These are phyloP conservation scores for Oscheius sp. DNA, from an alignment of 2,888 invertebrate genomes.

Conservation along the genomic window DNA sequence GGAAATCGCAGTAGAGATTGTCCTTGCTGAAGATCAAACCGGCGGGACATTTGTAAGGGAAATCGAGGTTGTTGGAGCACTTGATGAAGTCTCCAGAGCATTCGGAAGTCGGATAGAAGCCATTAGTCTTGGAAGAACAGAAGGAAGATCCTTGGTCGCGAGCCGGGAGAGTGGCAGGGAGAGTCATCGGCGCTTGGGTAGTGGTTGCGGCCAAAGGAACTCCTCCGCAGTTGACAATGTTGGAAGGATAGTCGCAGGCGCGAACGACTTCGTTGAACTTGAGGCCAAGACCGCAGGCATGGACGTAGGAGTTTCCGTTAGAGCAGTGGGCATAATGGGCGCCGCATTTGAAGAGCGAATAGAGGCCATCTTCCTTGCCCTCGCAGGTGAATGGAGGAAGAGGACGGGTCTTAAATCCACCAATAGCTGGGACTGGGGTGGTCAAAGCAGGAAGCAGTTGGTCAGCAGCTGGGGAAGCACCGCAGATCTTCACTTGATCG, in stretches of 20 bases:
- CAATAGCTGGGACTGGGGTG: background rate
- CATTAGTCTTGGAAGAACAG: slow-evolving; percentile 1
- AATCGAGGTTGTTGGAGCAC: background rate
- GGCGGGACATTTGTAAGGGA: background rate
- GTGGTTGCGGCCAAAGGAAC: too few species aligned
- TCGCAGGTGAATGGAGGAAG: background rate
- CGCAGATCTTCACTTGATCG: background rate
- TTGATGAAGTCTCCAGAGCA: background rate
- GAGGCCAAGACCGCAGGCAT: background rate
- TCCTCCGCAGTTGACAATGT: background rate
- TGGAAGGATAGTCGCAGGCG: slow-evolving; percentile 1
- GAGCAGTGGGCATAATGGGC: background rate
- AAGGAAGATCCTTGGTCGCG: background rate
- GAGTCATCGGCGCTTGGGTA: too few species aligned
- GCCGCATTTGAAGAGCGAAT: slow-evolving; percentile 11
- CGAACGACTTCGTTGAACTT: background rate
- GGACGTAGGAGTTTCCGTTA: background rate
- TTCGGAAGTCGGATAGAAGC: background rate
- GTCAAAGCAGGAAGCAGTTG: background rate
- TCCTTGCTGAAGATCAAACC: background rate
- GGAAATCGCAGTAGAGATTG: background rate
- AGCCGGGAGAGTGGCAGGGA: background rate
- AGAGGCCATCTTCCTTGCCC: slow-evolving; percentile 11
- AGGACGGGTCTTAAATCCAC: background rate
- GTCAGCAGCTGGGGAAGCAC: background rate